Evolutionary conservation across 1,140 invertebrate genomes (phyloP), one percentile per base, ranked within the genome.

Genomic region (Drosophila mayri): DNA sequence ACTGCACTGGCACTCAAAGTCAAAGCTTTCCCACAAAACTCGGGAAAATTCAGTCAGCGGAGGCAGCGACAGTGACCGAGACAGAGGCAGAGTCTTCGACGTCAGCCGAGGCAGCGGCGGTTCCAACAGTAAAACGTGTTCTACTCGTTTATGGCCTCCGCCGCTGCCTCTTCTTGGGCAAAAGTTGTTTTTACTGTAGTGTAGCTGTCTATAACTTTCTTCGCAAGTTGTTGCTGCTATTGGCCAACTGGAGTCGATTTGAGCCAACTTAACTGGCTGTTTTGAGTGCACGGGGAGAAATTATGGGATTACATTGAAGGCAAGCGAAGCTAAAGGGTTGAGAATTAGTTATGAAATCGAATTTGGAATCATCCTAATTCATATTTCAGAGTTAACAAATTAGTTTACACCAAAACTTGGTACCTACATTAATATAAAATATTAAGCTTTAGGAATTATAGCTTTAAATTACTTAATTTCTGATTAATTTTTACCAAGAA

Each of bases 131-230:
- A 88, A 88, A 88, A 88, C 84, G 84, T 88, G 84, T 88, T 88
- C 84, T 88, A 90, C 84, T 73, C 85, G 84, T 88, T 88, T 87
- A 72, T 82, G 73, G 78, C 63, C 59, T 77, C 52, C 55, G 43
- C 62, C 41, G 35, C 52, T 38, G 59, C 63, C 52, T 78, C 47
- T 73, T 73, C 70, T 88, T 84, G 85, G 80, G 84, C 84, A 88
- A 88, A 88, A 90, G 84, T 90, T 90, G 84, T 88, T 88, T 88
- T 88, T 88, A 88, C 84, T 88, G 84, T 90, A 90, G 84, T 70
- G 76, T 73, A 57, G 63, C 49, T 67, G 73, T 65, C 84, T 88
- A 90, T 90, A 88, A 88, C 84, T 88, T 88, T 88, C 84, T 88
- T 88, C 84, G 81, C 81, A 85, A 74, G 62, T 83, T 76, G 72